Percentiles rank a stretch among this genome's conserved stretches.
These are phyloP conservation scores for Parelbella ahira DNA, from an alignment of 2,888 invertebrate species.

Conservation along the genomic window DNA sequence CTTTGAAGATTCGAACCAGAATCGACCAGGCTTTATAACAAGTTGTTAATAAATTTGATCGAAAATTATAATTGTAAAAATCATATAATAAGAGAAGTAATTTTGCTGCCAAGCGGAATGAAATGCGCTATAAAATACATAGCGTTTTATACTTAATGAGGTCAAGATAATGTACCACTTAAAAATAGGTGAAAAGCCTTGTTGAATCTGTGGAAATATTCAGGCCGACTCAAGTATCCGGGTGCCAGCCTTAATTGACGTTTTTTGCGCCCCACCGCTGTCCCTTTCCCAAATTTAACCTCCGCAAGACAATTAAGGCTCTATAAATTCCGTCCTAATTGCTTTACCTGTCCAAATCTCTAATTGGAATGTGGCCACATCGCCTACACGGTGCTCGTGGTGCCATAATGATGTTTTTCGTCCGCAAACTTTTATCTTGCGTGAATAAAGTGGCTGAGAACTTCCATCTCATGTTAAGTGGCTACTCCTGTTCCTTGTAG, in stretches of 20 bases:
- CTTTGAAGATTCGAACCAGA: too few species aligned
- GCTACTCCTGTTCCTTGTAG: background rate
- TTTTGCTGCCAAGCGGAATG: too few species aligned
- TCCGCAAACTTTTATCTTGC: constrained; percentile 70
- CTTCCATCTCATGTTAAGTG: constrained; percentile 8
- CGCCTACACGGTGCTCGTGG: constrained; percentile 38
- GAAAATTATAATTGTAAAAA: too few species aligned
- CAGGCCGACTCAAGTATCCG: constrained; percentile 32
- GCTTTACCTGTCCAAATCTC: constrained; percentile 51
- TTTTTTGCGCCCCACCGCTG: constrained; percentile 40
- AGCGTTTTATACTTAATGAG: constrained; percentile 3
- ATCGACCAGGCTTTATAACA: too few species aligned
- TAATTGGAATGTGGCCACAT: constrained; percentile 54
- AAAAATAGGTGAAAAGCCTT: constrained; percentile 18
- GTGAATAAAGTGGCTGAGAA: constrained; percentile 9
- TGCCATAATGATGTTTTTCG: constrained; percentile 64
- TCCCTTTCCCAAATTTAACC: constrained; percentile 42
- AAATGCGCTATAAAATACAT: too few species aligned
- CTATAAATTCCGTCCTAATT: constrained; percentile 56
- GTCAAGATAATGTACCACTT: constrained; percentile 12
- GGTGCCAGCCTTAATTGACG: constrained; percentile 45
- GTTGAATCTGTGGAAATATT: constrained; percentile 24
- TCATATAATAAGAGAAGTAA: too few species aligned
- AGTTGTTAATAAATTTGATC: too few species aligned
- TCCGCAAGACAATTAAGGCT: constrained; percentile 48